phyloP scores from a whole-genome alignment of 2,797 vertebrate genomes.

The Phrynocephalus guinanensis region DNA sequence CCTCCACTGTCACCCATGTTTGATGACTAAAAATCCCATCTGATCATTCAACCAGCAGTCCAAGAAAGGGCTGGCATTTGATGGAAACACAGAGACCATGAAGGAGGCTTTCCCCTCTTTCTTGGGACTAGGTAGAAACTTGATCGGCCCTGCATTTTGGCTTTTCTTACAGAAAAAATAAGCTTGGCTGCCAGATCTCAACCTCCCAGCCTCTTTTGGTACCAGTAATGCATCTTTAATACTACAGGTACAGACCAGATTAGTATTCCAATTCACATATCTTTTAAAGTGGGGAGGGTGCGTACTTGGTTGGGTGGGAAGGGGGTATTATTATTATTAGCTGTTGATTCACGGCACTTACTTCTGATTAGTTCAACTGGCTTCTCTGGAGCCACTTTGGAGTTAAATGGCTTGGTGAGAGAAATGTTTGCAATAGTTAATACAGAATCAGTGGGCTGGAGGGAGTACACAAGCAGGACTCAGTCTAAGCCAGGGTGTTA shows the following conservation, averaged over 20 bases:
- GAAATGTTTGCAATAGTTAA: slow-evolving; percentile 20
- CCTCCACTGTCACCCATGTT: slow-evolving; percentile 69
- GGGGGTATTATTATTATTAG: neutral
- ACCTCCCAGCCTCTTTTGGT: slow-evolving; percentile 70
- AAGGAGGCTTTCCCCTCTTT: slow-evolving; percentile 75
- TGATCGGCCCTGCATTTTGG: slow-evolving; percentile 76
- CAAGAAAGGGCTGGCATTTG: slow-evolving; percentile 75
- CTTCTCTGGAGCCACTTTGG: slow-evolving; percentile 5
- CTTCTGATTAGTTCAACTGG: slow-evolving; percentile 13
- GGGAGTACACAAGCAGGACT: neutral
- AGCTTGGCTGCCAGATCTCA: slow-evolving; percentile 64
- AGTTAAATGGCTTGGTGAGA: slow-evolving; percentile 12
- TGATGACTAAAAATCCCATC: slow-evolving; percentile 68
- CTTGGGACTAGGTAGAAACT: slow-evolving; percentile 78
- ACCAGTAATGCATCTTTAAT: slow-evolving; percentile 78
- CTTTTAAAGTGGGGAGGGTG: slow-evolving; percentile 25
- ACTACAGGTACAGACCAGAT: slow-evolving; percentile 73
- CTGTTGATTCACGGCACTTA: neutral
- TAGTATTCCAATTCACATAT: slow-evolving; percentile 67
- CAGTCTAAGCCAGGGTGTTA: neutral
- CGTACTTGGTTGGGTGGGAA: no score
- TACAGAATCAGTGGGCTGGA: neutral
- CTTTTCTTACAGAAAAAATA: slow-evolving; percentile 78
- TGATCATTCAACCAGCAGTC: slow-evolving; percentile 67
- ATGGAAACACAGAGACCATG: slow-evolving; percentile 79